phyloP scores from a whole-genome alignment of 1,140 invertebrate species.

The Scylla paramamosain region DNA sequence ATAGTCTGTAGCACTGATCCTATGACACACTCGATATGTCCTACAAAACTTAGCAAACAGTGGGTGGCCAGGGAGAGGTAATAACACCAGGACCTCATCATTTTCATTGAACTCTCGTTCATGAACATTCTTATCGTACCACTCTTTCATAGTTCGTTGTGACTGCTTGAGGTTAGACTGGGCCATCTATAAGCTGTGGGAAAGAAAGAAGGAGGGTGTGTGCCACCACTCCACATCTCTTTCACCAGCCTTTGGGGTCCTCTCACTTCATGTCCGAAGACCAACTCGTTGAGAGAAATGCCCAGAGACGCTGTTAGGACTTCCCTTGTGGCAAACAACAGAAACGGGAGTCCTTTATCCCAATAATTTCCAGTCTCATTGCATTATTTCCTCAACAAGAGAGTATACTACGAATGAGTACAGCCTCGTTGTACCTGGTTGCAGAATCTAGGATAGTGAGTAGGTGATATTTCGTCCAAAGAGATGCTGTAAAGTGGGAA shows the following conservation, averaged over 20 bases:
- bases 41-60: too few relatives aligned
- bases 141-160: not conserved
- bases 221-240: slow-evolving; percentile 2
- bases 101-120: too few relatives aligned
- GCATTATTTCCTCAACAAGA: slow-evolving; percentile 9
- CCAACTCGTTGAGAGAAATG: too few relatives aligned
- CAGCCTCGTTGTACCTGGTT: slow-evolving; percentile 29
- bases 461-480: slow-evolving; percentile 29
- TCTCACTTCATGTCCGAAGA: slow-evolving; percentile 30
- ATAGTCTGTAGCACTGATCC: not conserved
- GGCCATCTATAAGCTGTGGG: not conserved
- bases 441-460: not conserved
- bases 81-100: too few relatives aligned
- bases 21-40: too few relatives aligned
- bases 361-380: not conserved
- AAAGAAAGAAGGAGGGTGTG: too few relatives aligned
- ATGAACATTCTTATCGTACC: not conserved
- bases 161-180: not conserved
- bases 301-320: too few relatives aligned
- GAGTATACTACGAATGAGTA: not conserved
- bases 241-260: not conserved
- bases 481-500: slow-evolving; percentile 11
- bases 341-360: slow-evolving; percentile 43
- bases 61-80: too few relatives aligned
- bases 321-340: not conserved